Percentiles rank a stretch among this genome's conserved stretches.
Evolutionary conservation across 2,113 vertebrate genomes (phyloP).

Genomic region (Arvicanthis niloticus): DNA sequence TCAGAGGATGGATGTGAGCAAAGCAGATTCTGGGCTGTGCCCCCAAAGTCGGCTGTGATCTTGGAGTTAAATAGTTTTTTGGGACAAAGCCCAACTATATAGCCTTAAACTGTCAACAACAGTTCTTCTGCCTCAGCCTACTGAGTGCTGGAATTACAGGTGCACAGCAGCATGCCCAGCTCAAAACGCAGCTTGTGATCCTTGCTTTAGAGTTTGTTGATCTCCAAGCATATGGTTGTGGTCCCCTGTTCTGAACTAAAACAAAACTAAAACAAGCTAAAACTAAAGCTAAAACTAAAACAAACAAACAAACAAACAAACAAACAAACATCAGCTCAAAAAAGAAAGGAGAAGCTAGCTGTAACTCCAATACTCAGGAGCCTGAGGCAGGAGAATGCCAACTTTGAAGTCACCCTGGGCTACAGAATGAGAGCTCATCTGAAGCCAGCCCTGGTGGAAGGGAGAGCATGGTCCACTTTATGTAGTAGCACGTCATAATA

Average conservation of each 20-base stretch:
- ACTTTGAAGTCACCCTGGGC: not conserved
- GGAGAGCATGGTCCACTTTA: not conserved
- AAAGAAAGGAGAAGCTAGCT: not conserved
- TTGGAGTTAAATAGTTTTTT: not conserved
- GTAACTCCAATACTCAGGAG: not conserved
- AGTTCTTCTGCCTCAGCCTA: not conserved
- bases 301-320: not conserved
- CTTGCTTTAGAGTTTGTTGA: not conserved
- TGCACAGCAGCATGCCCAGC: no score
- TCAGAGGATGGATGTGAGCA: not conserved
- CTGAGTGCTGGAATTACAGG: not conserved
- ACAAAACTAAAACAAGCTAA: no score
- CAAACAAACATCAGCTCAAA: not conserved
- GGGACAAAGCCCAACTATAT: not conserved
- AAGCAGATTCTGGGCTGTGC: not conserved
- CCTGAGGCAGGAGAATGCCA: not conserved
- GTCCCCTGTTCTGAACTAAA: not conserved
- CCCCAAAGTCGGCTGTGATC: not conserved
- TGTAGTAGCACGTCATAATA: not conserved
- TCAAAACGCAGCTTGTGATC: not conserved
- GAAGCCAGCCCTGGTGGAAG: not conserved
- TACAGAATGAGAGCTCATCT: not conserved
- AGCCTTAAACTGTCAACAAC: not conserved
- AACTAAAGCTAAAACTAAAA: not conserved
- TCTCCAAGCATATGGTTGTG: not conserved